These are phyloP conservation scores for Lophius americanus DNA, from an alignment of 2,797 vertebrate genomes.

Conservation along the genomic window DNA sequence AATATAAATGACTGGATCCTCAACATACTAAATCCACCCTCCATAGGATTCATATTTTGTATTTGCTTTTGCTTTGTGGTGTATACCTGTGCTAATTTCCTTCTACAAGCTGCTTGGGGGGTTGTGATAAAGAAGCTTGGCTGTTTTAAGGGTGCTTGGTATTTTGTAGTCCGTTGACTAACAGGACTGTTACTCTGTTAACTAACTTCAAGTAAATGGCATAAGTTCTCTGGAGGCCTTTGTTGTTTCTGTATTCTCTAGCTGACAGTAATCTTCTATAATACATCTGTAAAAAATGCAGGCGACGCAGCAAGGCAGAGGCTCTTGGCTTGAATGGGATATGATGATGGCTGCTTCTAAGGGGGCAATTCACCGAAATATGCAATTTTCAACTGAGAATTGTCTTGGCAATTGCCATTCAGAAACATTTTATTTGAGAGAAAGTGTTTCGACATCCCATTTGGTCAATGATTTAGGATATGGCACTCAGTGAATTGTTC, in stretches of 20 bases:
- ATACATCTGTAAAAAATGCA: slow-evolving; percentile 44
- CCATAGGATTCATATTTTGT: slow-evolving; percentile 28
- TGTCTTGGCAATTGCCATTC: slow-evolving; percentile 28
- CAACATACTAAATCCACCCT: slow-evolving; percentile 24
- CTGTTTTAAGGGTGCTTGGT: slow-evolving; percentile 35
- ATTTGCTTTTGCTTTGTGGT: slow-evolving; percentile 26
- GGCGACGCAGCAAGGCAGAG: slow-evolving; percentile 11
- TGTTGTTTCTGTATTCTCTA: slow-evolving; percentile 19
- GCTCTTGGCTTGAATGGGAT: slow-evolving; percentile 15
- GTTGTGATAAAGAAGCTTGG: slow-evolving; percentile 56
- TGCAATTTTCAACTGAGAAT: slow-evolving; percentile 31
- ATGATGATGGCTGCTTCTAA: slow-evolving; percentile 45
- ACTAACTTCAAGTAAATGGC: slow-evolving; percentile 55
- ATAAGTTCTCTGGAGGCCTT: slow-evolving; percentile 22
- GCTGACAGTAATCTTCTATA: slow-evolving; percentile 52
- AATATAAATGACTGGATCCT: slow-evolving; percentile 35
- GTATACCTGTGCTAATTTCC: slow-evolving; percentile 36
- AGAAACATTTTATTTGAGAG: slow-evolving; percentile 24
- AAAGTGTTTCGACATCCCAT: slow-evolving; percentile 26
- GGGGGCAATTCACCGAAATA: slow-evolving; percentile 31
- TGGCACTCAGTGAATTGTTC: background rate
- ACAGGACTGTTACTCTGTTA: slow-evolving; percentile 54
- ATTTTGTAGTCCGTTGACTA: slow-evolving; percentile 53
- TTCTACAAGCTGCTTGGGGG: slow-evolving; percentile 42
- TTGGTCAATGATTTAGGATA: slow-evolving; percentile 21